Percentiles rank a stretch among this genome's conserved stretches.
phyloP scores from a whole-genome alignment of 1,140 invertebrate genomes.

The Oedothorax gibbosus region DNA sequence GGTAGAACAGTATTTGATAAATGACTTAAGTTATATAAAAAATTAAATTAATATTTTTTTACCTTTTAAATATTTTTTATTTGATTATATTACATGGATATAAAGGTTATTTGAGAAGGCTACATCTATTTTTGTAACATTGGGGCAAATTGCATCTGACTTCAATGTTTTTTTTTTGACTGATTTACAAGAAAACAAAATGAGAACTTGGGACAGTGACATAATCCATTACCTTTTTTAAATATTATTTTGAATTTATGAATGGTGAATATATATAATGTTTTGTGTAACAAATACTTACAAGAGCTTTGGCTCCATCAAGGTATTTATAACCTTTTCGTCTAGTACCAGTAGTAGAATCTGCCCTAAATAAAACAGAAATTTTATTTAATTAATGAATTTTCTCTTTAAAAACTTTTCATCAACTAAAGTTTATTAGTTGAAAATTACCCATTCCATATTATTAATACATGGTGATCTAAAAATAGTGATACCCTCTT shows the following conservation, averaged over 20 bases:
- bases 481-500: too few relatives aligned
- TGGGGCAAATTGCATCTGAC: too few relatives aligned
- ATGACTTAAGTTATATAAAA: too few relatives aligned
- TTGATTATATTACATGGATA: too few relatives aligned
- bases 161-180: too few relatives aligned
- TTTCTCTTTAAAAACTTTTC: neutral
- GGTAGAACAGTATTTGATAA: too few relatives aligned
- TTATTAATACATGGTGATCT: too few relatives aligned
- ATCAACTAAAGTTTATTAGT: neutral
- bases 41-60: too few relatives aligned
- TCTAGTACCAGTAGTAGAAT: slow-evolving; percentile 73
- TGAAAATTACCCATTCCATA: neutral
- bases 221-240: neutral
- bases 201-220: neutral
- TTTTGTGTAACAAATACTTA: slow-evolving; percentile 59
- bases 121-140: too few relatives aligned
- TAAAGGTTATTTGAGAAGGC: too few relatives aligned
- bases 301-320: slow-evolving; percentile 73
- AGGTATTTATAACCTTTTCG: slow-evolving; percentile 77
- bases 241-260: neutral
- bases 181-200: neutral
- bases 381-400: neutral
- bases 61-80: too few relatives aligned
- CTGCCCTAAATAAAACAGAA: slow-evolving; percentile 69
- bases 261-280: neutral